Evolutionary conservation across 2,113 vertebrate genomes (phyloP).

Genomic region (Proteles cristata): DNA sequence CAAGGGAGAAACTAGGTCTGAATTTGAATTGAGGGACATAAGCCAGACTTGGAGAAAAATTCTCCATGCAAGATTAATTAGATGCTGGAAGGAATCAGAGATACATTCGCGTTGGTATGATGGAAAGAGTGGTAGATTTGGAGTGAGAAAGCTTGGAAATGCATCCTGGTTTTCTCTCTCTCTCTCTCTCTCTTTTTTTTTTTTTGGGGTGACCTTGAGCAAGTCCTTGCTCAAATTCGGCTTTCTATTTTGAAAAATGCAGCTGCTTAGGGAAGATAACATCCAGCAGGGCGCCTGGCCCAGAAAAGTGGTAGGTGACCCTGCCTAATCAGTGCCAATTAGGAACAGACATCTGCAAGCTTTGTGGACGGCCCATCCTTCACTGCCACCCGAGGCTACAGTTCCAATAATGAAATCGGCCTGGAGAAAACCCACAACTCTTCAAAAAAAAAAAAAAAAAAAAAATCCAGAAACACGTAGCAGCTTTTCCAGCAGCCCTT

Average conservation of each 20-base stretch:
- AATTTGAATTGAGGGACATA: background rate
- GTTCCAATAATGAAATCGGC: background rate
- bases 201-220: constrained; percentile 65
- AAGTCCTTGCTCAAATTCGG: constrained; percentile 38
- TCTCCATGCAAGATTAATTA: background rate
- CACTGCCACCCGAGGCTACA: background rate
- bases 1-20: background rate
- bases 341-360: background rate
- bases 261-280: constrained; percentile 42
- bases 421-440: background rate
- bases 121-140: background rate
- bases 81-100: background rate
- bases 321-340: constrained; percentile 36
- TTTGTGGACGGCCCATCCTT: background rate
- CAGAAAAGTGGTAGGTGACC: constrained; percentile 52
- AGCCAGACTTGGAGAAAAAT: background rate
- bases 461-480: background rate
- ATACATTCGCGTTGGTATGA: background rate
- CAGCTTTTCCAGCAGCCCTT: background rate
- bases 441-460: background rate
- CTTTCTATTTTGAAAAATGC: constrained; percentile 75
- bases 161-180: background rate
- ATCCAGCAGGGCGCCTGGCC: constrained; percentile 40
- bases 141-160: constrained; percentile 3
- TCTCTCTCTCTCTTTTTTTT: too few species aligned